Percentiles rank a stretch among this genome's conserved stretches.
These are phyloP conservation scores for Lemur catta DNA, from an alignment of 2,797 vertebrate species.

Conservation along the genomic window DNA sequence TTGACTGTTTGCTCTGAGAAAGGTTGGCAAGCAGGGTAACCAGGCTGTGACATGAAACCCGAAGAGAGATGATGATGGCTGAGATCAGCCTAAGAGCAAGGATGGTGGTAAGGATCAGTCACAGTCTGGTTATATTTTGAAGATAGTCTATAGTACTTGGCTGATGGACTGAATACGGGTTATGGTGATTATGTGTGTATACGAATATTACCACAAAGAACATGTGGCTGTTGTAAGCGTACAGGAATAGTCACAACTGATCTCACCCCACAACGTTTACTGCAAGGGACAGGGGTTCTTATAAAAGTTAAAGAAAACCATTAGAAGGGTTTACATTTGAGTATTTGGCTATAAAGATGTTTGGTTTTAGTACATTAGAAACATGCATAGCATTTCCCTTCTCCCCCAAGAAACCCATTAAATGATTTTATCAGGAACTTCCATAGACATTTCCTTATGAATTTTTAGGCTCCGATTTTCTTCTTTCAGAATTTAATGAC, in stretches of 20 bases:
- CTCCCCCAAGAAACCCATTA: not conserved
- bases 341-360: not conserved
- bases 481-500: not conserved
- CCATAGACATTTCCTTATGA: not conserved
- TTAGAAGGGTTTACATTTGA: not conserved
- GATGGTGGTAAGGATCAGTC: not conserved
- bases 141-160: not conserved
- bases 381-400: not conserved
- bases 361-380: not conserved
- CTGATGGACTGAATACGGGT: not conserved
- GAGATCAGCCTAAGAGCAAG: not conserved
- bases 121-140: not conserved
- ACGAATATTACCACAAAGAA: not conserved
- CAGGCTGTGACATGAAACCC: not conserved
- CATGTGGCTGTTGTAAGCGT: not conserved
- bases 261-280: not conserved
- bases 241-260: not conserved
- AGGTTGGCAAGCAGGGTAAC: not conserved
- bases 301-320: not conserved
- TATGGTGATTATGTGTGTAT: not conserved
- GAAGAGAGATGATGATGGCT: not conserved
- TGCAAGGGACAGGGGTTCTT: not conserved
- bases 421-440: not conserved
- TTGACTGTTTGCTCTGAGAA: not conserved
- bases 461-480: slow-evolving; percentile 15